Percentiles rank a stretch among this genome's conserved stretches.
phyloP scores from a whole-genome alignment of 2,888 invertebrate genomes.

The Crematogaster levior region DNA sequence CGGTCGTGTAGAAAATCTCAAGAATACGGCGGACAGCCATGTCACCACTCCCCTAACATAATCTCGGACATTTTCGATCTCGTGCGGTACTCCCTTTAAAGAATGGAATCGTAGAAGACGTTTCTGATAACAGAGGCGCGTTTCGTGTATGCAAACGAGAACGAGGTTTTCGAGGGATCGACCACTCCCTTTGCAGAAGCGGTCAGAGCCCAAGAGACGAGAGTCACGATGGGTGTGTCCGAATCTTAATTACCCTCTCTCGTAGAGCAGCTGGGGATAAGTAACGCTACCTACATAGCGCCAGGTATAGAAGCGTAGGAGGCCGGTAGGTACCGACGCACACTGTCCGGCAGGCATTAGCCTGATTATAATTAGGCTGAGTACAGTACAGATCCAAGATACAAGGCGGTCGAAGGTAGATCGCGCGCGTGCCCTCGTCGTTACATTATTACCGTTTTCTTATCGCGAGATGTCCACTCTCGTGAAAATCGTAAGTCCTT shows the following conservation, averaged over 20 bases:
- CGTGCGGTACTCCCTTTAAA: slow-evolving; percentile 24
- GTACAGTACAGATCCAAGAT: slow-evolving; percentile 84
- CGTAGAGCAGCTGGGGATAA: slow-evolving; percentile 78
- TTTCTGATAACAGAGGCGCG: slow-evolving; percentile 54
- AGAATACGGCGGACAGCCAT: slow-evolving; percentile 31
- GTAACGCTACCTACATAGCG: slow-evolving; percentile 77
- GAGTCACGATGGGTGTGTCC: slow-evolving; percentile 84
- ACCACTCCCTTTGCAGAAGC: slow-evolving; percentile 83
- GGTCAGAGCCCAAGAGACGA: slow-evolving; percentile 84
- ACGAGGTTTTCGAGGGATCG: slow-evolving; percentile 78
- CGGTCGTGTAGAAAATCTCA: slow-evolving; percentile 34
- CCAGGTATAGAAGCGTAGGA: slow-evolving; percentile 72
- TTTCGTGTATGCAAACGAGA: slow-evolving; percentile 80
- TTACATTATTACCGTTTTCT: slow-evolving; percentile 73
- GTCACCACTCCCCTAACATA: slow-evolving; percentile 55
- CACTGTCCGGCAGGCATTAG: slow-evolving; percentile 83
- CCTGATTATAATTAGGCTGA: slow-evolving; percentile 86
- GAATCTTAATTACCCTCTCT: slow-evolving; percentile 85
- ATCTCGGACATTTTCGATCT: slow-evolving; percentile 45
- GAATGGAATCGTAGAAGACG: slow-evolving; percentile 66
- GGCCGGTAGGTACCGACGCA: slow-evolving; percentile 67
- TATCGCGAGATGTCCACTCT: slow-evolving; percentile 69
- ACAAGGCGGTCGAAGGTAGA: slow-evolving; percentile 77
- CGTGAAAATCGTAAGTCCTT: slow-evolving; percentile 62
- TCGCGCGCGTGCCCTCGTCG: slow-evolving; percentile 62